Percentiles rank a stretch among this genome's conserved stretches.
These are phyloP conservation scores for Hippocampus zosterae DNA, from an alignment of 2,113 vertebrate genomes.

Conservation along the genomic window DNA sequence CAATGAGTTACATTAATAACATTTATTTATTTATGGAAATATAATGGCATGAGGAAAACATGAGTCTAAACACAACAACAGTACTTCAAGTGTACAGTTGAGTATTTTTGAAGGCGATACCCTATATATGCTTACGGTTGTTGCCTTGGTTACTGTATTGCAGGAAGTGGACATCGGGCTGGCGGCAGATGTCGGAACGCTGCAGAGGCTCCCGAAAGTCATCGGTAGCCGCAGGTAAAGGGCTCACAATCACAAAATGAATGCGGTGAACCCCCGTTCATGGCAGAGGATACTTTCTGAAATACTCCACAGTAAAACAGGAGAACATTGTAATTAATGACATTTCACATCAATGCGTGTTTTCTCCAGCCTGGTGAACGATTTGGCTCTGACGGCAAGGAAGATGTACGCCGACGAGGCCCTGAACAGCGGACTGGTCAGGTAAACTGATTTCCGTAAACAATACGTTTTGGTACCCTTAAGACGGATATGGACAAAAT, in stretches of 20 bases:
- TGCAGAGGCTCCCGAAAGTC: constrained; percentile 84
- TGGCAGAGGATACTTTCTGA: background rate
- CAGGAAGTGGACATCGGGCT: constrained; percentile 87
- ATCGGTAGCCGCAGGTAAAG: constrained; percentile 80
- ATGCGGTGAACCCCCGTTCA: too few species aligned
- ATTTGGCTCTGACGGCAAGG: constrained; percentile 81
- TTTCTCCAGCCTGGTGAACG: constrained; percentile 79
- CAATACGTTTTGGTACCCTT: background rate
- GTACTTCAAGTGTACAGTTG: background rate
- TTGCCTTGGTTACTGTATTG: background rate
- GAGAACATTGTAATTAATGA: too few species aligned
- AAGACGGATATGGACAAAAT: background rate
- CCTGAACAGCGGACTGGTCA: constrained; percentile 80
- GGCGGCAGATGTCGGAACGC: constrained; percentile 83
- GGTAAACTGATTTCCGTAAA: constrained; percentile 58
- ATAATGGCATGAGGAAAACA: too few species aligned
- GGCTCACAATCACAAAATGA: fast-evolving
- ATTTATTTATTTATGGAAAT: too few species aligned
- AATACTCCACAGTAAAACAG: background rate
- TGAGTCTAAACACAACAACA: too few species aligned
- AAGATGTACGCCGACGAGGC: constrained; percentile 87
- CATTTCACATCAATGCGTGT: background rate
- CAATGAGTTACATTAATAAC: too few species aligned
- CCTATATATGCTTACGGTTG: background rate
- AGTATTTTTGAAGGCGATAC: background rate